Evolutionary conservation across 2,113 vertebrate genomes (phyloP), one percentile per base, ranked within the genome.

Genomic region (Microtus oregoni): DNA sequence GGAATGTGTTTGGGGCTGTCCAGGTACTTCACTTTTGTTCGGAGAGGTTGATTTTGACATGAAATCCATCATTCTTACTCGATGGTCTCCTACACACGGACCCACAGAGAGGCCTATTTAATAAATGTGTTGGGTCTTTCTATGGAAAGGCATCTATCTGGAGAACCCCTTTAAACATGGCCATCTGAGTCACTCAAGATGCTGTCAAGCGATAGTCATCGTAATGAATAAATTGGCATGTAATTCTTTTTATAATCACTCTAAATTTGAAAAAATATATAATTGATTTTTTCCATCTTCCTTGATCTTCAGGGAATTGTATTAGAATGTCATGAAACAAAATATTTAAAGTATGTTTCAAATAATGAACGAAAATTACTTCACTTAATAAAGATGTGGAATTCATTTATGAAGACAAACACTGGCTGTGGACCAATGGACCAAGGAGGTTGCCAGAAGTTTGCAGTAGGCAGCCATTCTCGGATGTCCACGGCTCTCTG

Each of bases 341-440:
- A 99, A 98, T 98, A 99, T 98, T 98, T 98, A 96, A 99, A 99
- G 97, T 98, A 98, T 98, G 98, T 98, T 99, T 99, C 97, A 98
- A 98, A 98, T 99, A 98, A 97, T 97, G 96, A 98, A 97, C 96
- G 94, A 98, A 97, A 98, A 98, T 96, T 98, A 88, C 97, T 98
- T 98, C 98, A 99, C 97, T 98, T 98, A 98, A 98, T 98, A 99
- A 98, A 99, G 98, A 99, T 98, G 98, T 99, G 98, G 98, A 98
- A 98, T 99, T 98, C 98, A 98, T 98, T 99, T 99, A 97, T 97
- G 98, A 98, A 98, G 97, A 95, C 98, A 98, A 98, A 98, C 98
- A 97, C 97, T 98, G 98, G 98, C 98, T 97, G 78, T 17, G 52
- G 97, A 98, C 98, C 98, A 99, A 96, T 50, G 91, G 98, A 81